Conservation (phyloP, 2,797 vertebrate species). For the Garrulus glandarius region DNA sequence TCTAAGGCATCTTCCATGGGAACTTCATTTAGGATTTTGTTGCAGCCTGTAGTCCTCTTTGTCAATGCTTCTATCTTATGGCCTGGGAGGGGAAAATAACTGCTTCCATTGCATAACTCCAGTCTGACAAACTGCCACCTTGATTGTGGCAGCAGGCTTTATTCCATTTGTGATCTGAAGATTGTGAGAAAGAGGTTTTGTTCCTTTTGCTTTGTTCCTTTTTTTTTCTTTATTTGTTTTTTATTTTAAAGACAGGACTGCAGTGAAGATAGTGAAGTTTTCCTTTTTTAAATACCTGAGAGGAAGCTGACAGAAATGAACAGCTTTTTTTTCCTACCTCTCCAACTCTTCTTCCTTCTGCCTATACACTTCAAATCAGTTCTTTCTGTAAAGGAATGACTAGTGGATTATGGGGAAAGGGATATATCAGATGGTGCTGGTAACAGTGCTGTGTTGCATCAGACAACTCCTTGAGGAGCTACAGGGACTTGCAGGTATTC, state of each 20-base stretch:
- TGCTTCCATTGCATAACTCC: background rate
- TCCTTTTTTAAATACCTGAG: constrained; percentile 44
- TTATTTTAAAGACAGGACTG: constrained; percentile 30
- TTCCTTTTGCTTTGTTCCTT: background rate
- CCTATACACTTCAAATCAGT: background rate
- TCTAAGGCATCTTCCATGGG: background rate
- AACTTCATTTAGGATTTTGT: background rate
- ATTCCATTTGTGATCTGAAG: background rate
- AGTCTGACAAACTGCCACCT: background rate
- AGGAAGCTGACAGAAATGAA: constrained; percentile 28
- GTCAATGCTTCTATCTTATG: background rate
- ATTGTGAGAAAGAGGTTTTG: background rate
- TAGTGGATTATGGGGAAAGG: constrained; percentile 46
- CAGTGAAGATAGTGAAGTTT: constrained; percentile 51
- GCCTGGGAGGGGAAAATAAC: background rate
- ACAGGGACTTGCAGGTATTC: constrained; percentile 50
- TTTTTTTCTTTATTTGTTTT: background rate
- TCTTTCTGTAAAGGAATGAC: constrained; percentile 31
- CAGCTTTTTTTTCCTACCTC: background rate
- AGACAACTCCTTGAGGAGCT: constrained; percentile 27
- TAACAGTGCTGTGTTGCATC: constrained; percentile 30
- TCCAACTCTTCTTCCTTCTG: constrained; percentile 30
- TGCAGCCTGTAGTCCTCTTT: background rate
- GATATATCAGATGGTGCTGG: constrained; percentile 29
- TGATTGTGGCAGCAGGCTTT: background rate